Percentiles rank a stretch among this genome's conserved stretches.
These are phyloP conservation scores for Theodoxus fluviatilis DNA, from an alignment of 2,888 invertebrate species.

Conservation along the genomic window DNA sequence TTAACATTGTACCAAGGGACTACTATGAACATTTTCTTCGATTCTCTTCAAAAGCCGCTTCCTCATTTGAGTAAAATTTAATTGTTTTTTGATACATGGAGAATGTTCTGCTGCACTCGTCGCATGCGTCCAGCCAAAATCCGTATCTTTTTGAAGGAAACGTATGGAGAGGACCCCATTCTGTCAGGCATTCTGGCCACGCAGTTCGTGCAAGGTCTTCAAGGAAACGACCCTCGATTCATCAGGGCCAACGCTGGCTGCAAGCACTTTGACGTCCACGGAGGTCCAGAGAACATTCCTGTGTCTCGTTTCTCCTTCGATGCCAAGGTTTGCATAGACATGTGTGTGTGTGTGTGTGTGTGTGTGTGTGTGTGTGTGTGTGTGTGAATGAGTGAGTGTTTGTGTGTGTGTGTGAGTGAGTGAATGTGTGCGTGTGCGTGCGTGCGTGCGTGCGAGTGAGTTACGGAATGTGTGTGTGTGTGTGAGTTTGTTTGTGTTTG, in stretches of 20 bases:
- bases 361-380: not conserved
- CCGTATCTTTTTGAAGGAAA: constrained; percentile 47
- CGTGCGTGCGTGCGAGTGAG: too few relatives aligned
- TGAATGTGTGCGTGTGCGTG: not conserved
- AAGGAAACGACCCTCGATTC: constrained; percentile 55
- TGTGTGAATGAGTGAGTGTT: not conserved
- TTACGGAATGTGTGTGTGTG: too few relatives aligned
- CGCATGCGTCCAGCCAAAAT: too few relatives aligned
- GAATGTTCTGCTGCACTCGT: too few relatives aligned
- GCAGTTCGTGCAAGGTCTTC: constrained; percentile 57
- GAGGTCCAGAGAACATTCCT: constrained; percentile 61
- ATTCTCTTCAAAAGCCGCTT: too few relatives aligned
- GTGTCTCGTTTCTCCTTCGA: constrained; percentile 50
- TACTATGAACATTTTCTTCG: too few relatives aligned
- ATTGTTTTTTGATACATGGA: too few relatives aligned
- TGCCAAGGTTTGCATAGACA: constrained; percentile 40
- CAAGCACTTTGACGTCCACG: constrained; percentile 61
- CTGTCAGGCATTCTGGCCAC: constrained; percentile 50
- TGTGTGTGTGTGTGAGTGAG: not conserved
- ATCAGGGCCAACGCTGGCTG: constrained; percentile 59
- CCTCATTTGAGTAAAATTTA: too few relatives aligned
- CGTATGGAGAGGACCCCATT: constrained; percentile 63
- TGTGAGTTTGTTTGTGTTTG: too few relatives aligned
- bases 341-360: not conserved
- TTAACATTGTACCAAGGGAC: too few relatives aligned